Evolutionary conservation across 2,888 invertebrate genomes (phyloP), one percentile per base, ranked within the genome.

Genomic region (Oligia fasciuncula): DNA sequence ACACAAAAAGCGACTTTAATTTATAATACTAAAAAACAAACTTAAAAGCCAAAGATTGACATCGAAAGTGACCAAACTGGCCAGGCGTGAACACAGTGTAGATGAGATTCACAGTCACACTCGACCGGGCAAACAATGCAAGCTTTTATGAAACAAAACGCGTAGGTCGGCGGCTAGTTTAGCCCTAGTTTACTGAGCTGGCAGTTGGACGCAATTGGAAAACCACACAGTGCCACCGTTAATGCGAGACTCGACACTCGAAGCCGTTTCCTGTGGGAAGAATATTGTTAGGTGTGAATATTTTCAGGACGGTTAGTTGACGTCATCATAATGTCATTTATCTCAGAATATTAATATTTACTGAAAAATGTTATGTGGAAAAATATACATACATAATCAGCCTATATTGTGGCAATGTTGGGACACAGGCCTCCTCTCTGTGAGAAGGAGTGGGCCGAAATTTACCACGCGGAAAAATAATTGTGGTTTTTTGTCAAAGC

Each of bases 111-210:
- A 73, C 74, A 69, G 73, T 67, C 49, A 73, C 63, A 73, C 62
- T 66, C 49, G 65, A 57, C 54, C n/a, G 46, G 46, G n/a, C 43
- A 72, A 73, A 84, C 77, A 85, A 84, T 69, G 66, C 65, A 54
- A 43, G 83, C 70, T 77, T 79, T 86, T 79, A 82, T 75, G 76
- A 76, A 77, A 83, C 77, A 75, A 73, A 73, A 73, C 65, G 73
- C 35, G 73, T 73, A 46, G 81, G 76, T 69, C 46, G 68, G 76
- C n/a, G 75, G 67, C 51, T 43, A 77, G 80, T 74, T 77, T 76
- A 71, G 54, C 23, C 43, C 77, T 74, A 80, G 73, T 76, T 86
- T 70, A 80, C 77, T 69, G 68, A 67, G 77, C 70, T 67, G 73
- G 46, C 76, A 65, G 72, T 67, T 73, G 68, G 73, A 74, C 57